phyloP scores from a whole-genome alignment of 2,888 invertebrate species.

The Acanthosoma haemorrhoidale region DNA sequence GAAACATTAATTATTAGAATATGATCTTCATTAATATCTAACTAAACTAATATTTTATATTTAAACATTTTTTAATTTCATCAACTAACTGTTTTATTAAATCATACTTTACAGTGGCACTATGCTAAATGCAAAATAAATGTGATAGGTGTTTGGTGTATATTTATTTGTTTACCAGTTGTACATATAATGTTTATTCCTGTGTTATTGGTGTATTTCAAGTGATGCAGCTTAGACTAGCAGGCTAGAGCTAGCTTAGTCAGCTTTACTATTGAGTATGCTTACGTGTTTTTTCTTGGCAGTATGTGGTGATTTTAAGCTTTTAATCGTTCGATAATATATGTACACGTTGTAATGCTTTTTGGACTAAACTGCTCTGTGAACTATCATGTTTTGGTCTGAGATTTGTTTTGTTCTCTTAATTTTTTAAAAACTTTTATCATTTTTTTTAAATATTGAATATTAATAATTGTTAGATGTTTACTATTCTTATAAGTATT shows the following conservation, averaged over 20 bases:
- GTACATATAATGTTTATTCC: not conserved
- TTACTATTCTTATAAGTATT: no score
- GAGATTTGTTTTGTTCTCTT: not conserved
- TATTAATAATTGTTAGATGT: no score
- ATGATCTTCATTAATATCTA: no score
- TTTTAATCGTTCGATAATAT: not conserved
- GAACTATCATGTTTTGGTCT: not conserved
- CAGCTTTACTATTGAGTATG: constrained; percentile 18
- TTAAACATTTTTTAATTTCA: no score
- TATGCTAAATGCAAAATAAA: not conserved
- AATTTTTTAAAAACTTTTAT: no score
- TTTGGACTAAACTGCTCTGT: no score
- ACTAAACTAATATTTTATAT: no score
- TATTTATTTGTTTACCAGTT: not conserved
- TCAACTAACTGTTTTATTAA: not conserved
- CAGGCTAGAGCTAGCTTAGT: constrained; percentile 15
- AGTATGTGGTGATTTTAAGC: not conserved
- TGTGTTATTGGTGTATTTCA: constrained; percentile 11
- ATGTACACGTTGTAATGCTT: not conserved
- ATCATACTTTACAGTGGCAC: not conserved
- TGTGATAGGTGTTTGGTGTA: not conserved
- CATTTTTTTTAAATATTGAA: no score
- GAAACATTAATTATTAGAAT: no score
- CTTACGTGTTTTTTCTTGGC: constrained; percentile 13
- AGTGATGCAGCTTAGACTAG: constrained; percentile 18